Percentiles rank a stretch among this genome's conserved stretches.
Evolutionary conservation across 2,888 invertebrate species (phyloP).

Genomic region (Amorpha juglandis): DNA sequence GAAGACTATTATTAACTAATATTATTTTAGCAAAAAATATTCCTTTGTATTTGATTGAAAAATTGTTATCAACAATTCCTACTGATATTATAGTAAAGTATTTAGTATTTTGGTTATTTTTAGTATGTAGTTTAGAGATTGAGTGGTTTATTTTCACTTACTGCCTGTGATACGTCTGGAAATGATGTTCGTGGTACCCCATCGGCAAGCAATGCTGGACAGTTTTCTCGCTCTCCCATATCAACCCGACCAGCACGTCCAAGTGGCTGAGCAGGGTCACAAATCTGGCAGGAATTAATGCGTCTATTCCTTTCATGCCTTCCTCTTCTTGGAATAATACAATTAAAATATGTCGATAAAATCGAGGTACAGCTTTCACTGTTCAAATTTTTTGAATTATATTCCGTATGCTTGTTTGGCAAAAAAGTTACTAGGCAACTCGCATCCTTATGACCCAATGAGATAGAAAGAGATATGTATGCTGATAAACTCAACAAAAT

Average conservation of each 20-base stretch:
- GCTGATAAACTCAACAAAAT: background rate
- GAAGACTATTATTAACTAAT: too few relatives aligned
- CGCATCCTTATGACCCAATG: background rate
- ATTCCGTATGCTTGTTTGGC: background rate
- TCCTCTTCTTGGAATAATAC: conserved; percentile 4
- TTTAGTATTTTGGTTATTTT: background rate
- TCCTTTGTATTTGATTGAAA: too few relatives aligned
- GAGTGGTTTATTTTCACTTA: conserved; percentile 58
- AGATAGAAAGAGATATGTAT: conserved; percentile 1
- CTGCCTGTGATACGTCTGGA: conserved; percentile 85
- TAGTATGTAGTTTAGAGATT: background rate
- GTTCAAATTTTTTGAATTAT: conserved; percentile 8
- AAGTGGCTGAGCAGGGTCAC: conserved; percentile 88
- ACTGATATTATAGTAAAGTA: too few relatives aligned
- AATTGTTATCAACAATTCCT: too few relatives aligned
- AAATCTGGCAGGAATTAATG: conserved; percentile 87
- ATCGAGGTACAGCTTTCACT: background rate
- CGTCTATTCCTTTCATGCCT: conserved; percentile 77
- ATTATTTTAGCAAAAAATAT: too few relatives aligned
- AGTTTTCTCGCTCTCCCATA: conserved; percentile 87
- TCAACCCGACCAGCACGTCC: conserved; percentile 86
- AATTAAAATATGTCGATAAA: conserved; percentile 13
- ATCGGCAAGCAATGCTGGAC: conserved; percentile 81
- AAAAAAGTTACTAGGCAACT: background rate
- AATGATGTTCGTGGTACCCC: conserved; percentile 71